Evolutionary conservation across 2,113 vertebrate genomes (phyloP).

Genomic region (Cynopterus brachyotis): DNA sequence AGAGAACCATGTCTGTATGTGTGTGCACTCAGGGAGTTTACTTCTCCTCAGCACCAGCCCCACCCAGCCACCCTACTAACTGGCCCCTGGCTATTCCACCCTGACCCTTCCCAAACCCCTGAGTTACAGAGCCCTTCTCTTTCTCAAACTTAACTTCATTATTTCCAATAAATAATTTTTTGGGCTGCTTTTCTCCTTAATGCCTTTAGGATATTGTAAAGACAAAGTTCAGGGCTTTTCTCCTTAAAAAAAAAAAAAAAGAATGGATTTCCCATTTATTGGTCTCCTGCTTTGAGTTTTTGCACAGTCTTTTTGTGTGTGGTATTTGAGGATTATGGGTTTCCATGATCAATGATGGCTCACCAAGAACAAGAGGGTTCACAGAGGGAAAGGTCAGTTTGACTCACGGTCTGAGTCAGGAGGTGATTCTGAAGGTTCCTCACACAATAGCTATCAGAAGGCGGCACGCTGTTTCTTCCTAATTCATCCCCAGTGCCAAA

Average conservation of each 20-base stretch:
- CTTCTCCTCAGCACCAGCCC: background rate
- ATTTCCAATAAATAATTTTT: background rate
- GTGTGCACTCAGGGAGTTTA: background rate
- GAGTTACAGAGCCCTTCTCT: too few species aligned
- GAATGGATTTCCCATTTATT: background rate
- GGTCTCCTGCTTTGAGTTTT: background rate
- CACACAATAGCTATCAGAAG: background rate
- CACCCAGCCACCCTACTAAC: rapidly evolving
- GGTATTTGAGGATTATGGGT: background rate
- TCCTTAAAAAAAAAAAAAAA: background rate
- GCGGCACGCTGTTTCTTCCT: background rate
- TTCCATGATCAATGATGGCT: background rate
- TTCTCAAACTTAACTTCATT: background rate
- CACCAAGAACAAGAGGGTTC: background rate
- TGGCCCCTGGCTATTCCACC: background rate
- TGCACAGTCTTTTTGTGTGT: background rate
- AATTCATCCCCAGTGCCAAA: background rate
- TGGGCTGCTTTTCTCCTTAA: background rate
- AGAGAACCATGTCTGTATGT: background rate
- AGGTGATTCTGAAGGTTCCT: background rate
- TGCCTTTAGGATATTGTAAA: background rate
- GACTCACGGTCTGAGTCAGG: background rate
- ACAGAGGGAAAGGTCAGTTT: background rate
- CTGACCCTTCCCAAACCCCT: background rate
- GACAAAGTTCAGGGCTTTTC: background rate